phyloP scores from a whole-genome alignment of 1,140 invertebrate genomes.

The Lepidurus packardi region DNA sequence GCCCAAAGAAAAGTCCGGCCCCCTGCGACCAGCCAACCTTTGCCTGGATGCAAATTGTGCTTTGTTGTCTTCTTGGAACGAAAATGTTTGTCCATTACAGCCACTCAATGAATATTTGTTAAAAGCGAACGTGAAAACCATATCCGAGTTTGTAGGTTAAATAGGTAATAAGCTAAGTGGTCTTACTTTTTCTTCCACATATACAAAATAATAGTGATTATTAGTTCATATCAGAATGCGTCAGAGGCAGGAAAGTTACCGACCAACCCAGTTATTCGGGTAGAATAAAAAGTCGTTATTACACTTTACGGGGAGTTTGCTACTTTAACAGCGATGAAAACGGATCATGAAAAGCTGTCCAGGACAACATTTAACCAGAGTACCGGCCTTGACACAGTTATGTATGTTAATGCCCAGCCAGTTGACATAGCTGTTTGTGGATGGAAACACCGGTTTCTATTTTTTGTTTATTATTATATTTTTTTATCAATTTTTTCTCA shows the following conservation, averaged over 20 bases:
- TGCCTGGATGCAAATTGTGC: neutral
- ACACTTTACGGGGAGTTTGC: neutral
- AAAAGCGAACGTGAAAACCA: neutral
- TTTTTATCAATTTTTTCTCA: neutral
- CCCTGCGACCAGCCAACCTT: neutral
- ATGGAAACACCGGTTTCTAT: neutral
- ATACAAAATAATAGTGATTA: too few species aligned
- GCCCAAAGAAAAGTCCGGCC: neutral
- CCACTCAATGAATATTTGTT: neutral
- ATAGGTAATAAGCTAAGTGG: neutral
- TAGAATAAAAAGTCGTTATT: too few species aligned
- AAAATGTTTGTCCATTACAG: neutral
- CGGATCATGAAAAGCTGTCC: neutral
- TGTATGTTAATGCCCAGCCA: neutral
- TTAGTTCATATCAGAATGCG: too few species aligned
- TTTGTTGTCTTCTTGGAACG: neutral
- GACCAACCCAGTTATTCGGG: too few species aligned
- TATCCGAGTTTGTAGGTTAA: neutral
- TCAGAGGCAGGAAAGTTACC: too few species aligned
- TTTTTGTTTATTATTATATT: too few species aligned
- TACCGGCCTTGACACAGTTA: conserved; percentile 11
- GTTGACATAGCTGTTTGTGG: neutral
- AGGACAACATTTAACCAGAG: neutral
- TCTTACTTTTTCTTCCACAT: neutral
- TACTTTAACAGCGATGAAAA: neutral